These are phyloP conservation scores for Drosophila meridionalis DNA, from an alignment of 2,888 invertebrate species.

Conservation along the genomic window DNA sequence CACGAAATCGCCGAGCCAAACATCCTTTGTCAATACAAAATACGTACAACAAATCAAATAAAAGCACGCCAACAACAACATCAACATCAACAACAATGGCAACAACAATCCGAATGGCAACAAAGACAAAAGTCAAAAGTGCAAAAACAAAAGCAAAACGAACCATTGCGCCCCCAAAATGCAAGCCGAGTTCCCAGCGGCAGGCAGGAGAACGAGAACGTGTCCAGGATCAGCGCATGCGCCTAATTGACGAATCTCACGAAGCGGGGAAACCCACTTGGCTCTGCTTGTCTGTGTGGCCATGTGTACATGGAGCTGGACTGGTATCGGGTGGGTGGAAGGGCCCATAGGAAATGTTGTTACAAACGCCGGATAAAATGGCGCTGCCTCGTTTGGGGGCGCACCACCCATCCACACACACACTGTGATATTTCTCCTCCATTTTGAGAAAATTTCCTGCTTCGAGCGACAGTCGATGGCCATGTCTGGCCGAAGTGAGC, in stretches of 20 bases:
- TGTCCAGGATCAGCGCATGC: conserved; percentile 49
- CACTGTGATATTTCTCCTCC: conserved; percentile 64
- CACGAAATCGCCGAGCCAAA: conserved; percentile 78
- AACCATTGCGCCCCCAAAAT: conserved; percentile 58
- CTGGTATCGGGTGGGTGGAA: conserved; percentile 13
- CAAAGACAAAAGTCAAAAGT: conserved; percentile 79
- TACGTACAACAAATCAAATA: conserved; percentile 75
- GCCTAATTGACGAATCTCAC: conserved; percentile 56
- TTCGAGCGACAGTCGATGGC: conserved; percentile 32
- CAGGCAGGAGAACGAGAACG: conserved; percentile 5
- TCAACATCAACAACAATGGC: conserved; percentile 35
- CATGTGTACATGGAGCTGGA: conserved; percentile 7
- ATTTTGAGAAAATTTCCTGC: conserved; percentile 78
- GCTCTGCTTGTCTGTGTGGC: conserved; percentile 5
- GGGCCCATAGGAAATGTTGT: conserved; percentile 34
- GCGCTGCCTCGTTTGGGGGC: conserved; percentile 54
- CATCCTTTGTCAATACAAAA: conserved; percentile 80
- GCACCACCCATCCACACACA: conserved; percentile 28
- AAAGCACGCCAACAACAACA: conserved; percentile 50
- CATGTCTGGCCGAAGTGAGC: conserved; percentile 54
- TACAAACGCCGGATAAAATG: conserved; percentile 62
- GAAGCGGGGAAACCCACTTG: conserved; percentile 54
- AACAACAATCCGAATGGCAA: conserved; percentile 45
- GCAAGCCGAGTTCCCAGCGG: conserved; percentile 35
- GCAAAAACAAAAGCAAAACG: conserved; percentile 56